Base-by-base conservation (phyloP, 2,797 vertebrate genomes). In the Catharus ustulatus region DNA sequence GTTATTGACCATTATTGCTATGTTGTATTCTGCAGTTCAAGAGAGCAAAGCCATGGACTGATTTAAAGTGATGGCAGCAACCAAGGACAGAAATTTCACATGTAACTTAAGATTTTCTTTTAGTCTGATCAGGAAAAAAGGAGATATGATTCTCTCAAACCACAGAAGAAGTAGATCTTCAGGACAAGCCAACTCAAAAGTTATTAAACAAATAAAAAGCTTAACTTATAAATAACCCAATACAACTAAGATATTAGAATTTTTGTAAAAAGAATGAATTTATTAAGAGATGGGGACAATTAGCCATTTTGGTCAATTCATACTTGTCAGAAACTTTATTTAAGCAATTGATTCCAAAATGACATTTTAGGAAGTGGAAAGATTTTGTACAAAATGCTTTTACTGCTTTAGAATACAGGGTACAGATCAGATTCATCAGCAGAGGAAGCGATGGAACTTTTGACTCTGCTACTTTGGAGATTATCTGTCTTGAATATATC, bases 371-470 rank as follows among this genome's bases (percentile, higher is more conserved):
- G 27, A 75, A 67, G 20, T 11, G 48, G 13, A 14, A 18, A 26
- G 6, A 42, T 45, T 21, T 43, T 18, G 4, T 19, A 59, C n/a
- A 76, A 73, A 72, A 69, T 49, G 4, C 5, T 73, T 85, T 75
- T 34, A 36, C 10, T 57, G 1, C 9, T 66, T 72, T 40, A 57
- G 69, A 59, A 52, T n/a, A 21, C 2, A 6, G 22, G 40, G 76
- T 14, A 13, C 11, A 63, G 9, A 32, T 24, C 13, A 73, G 20
- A 63, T 91, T 80, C 30, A 73, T 29, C 30, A 52, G 40, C 59
- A 29, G 9, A 6, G 11, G 8, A 10, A 5, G 13, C 0, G 0
- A 21, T 81, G 18, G 5, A 76, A 40, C 2, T 1, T 62, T 69
- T 91, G 48, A 42, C 27, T 48, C 11, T 27, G 13, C 24, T 62